These are phyloP conservation scores for Sander lucioperca DNA, from an alignment of 2,113 vertebrate species.

Conservation along the genomic window DNA sequence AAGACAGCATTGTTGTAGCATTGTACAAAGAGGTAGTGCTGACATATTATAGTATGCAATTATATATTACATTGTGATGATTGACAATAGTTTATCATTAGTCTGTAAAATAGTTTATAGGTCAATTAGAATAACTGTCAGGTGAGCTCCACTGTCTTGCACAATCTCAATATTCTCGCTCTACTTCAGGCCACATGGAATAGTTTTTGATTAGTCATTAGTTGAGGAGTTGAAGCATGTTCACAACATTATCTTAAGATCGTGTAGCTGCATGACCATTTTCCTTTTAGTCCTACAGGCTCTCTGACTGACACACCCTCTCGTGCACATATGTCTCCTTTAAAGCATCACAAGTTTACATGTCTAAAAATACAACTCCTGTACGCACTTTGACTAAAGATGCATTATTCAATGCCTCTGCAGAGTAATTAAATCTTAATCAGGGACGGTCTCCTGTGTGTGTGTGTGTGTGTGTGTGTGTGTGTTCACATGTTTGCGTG, in stretches of 20 bases:
- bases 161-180: background rate
- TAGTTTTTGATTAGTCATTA: conserved; percentile 17
- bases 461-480: background rate
- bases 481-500: background rate
- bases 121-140: background rate
- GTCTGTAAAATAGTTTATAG: background rate
- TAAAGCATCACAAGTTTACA: conserved; percentile 67
- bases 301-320: conserved; percentile 4
- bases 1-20: background rate
- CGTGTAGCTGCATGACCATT: background rate
- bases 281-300: background rate
- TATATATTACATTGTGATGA: background rate
- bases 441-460: conserved; percentile 54
- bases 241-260: background rate
- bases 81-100: background rate
- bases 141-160: conserved; percentile 20
- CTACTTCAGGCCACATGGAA: background rate
- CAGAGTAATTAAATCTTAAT: conserved; percentile 85
- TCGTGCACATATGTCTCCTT: conserved; percentile 43
- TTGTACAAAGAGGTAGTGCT: background rate
- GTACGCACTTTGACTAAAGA: conserved; percentile 65
- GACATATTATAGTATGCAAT: no score
- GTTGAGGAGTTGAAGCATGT: conserved; percentile 10
- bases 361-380: conserved; percentile 78
- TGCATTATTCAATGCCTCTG: conserved; percentile 82